Percentiles rank a stretch among this genome's conserved stretches.
These are phyloP conservation scores for Aselliscus stoliczkanus DNA, from an alignment of 2,797 vertebrate species.

Conservation along the genomic window DNA sequence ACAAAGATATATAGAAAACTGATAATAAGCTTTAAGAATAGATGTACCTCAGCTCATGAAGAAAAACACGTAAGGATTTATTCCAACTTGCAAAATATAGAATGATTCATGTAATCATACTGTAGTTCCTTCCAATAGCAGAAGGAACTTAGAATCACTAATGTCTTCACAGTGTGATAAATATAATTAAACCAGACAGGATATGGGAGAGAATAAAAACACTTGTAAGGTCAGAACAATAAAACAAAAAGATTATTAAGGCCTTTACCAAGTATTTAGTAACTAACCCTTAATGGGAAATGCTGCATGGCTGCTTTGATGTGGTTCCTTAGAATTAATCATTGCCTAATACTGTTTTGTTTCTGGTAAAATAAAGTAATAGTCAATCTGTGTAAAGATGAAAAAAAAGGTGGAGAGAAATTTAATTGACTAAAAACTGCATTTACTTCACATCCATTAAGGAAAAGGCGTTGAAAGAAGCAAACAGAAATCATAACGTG, in stretches of 20 bases:
- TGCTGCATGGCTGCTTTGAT: neutral
- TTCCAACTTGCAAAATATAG: neutral
- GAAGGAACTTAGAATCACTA: neutral
- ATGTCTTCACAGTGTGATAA: neutral
- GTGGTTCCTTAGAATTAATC: neutral
- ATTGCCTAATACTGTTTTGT: neutral
- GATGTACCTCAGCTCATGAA: neutral
- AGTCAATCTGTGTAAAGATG: neutral
- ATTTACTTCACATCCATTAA: slow-evolving; percentile 23
- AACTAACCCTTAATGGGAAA: neutral
- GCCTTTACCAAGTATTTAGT: neutral
- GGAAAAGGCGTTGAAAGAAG: neutral
- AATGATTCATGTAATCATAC: neutral
- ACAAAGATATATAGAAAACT: neutral
- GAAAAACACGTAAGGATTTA: neutral
- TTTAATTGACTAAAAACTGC: neutral
- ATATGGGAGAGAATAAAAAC: neutral
- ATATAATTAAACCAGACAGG: neutral
- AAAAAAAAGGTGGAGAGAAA: neutral
- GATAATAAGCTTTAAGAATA: neutral
- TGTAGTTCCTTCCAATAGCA: neutral
- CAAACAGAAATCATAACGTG: neutral
- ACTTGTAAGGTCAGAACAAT: neutral
- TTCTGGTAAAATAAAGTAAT: neutral
- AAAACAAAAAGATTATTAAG: neutral